A percentile compares a stretch with the other conserved stretches of the same genome.
Conservation (phyloP, 1,140 invertebrate genomes). For the Ceratosolen fusciceps region DNA sequence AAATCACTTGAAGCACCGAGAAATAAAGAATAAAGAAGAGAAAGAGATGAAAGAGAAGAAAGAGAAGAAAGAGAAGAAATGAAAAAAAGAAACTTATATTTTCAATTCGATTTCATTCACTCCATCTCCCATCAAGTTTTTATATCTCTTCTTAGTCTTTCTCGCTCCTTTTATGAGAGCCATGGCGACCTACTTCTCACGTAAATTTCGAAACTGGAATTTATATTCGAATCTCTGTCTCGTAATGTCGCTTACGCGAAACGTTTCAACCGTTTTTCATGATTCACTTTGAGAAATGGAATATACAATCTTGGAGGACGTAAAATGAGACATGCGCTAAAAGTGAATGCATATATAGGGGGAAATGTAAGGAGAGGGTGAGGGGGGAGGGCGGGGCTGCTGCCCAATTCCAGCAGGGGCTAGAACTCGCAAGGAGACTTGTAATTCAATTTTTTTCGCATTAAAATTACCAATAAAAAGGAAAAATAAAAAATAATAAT, state of each 20-base stretch:
- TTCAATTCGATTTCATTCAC: constrained; percentile 30
- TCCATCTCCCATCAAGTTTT: not conserved
- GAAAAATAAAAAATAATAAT: too few relatives aligned
- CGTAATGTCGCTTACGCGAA: constrained; percentile 11
- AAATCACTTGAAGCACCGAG: too few relatives aligned
- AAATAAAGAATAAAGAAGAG: too few relatives aligned
- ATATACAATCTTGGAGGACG: not conserved
- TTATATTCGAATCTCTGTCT: constrained; percentile 44
- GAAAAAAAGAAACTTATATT: constrained; percentile 27
- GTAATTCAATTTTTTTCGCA: too few relatives aligned
- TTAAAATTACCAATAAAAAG: too few relatives aligned
- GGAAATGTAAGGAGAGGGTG: constrained; percentile 5
- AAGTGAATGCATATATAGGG: not conserved
- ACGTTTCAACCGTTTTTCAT: not conserved
- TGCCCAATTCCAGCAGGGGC: too few relatives aligned
- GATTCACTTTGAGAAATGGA: constrained; percentile 25
- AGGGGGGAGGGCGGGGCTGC: too few relatives aligned
- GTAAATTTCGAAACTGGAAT: constrained; percentile 18
- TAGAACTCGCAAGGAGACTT: too few relatives aligned
- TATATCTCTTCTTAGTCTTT: not conserved
- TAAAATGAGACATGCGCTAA: not conserved
- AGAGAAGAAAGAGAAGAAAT: too few relatives aligned
- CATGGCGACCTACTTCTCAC: not conserved
- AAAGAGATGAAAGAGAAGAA: too few relatives aligned
- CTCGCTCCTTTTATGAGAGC: not conserved